A percentile compares a stretch with the other conserved stretches of the same genome.
These are phyloP conservation scores for Petrolisthes manimaculis DNA, from an alignment of 2,888 invertebrate genomes.

Conservation along the genomic window DNA sequence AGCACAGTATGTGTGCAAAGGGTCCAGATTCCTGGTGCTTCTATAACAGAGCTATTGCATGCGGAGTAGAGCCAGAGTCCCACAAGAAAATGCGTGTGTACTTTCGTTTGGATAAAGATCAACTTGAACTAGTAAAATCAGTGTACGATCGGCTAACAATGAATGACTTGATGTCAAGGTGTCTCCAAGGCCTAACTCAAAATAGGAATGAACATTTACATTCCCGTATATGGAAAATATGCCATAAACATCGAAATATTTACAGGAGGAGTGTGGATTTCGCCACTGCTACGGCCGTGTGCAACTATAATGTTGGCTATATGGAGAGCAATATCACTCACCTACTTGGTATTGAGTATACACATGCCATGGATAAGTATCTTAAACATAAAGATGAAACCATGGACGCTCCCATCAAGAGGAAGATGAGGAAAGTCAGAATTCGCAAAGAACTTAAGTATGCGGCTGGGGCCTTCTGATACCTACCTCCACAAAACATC, in stretches of 20 bases:
- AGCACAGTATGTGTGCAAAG: constrained; percentile 66
- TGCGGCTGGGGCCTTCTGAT: constrained; percentile 20
- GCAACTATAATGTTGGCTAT: background rate
- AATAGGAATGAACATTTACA: constrained; percentile 1
- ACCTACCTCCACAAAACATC: background rate
- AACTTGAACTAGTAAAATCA: constrained; percentile 1
- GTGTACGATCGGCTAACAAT: background rate
- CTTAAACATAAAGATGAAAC: background rate
- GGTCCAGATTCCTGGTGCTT: constrained; percentile 66
- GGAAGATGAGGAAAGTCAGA: constrained; percentile 19
- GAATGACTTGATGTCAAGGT: background rate
- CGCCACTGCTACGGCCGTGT: constrained; percentile 8
- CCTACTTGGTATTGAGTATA: background rate
- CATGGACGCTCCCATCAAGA: constrained; percentile 20
- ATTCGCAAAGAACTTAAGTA: constrained; percentile 7
- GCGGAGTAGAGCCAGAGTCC: background rate
- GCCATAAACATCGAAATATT: background rate
- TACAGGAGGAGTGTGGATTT: background rate
- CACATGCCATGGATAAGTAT: background rate
- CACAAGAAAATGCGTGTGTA: constrained; percentile 4
- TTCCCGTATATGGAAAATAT: constrained; percentile 5
- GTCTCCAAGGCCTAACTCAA: background rate
- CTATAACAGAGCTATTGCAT: constrained; percentile 39
- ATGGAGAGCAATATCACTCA: background rate
- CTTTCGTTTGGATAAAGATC: background rate